Evolutionary conservation across 2,888 invertebrate genomes (phyloP), one percentile per base, ranked within the genome.

Genomic region (Lasioglossum pauxillum): DNA sequence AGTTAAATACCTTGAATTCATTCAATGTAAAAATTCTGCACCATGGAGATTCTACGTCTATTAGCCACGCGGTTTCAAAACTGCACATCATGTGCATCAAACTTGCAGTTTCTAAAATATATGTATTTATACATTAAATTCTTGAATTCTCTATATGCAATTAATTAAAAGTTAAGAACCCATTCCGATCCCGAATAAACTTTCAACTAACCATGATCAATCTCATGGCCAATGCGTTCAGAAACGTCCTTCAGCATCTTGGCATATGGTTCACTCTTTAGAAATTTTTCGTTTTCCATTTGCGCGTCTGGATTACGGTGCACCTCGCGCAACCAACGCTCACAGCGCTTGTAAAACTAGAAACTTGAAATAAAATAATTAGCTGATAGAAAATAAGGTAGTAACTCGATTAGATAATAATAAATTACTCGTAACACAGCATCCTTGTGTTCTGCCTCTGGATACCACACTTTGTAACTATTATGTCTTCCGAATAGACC

Each of bases 41-140:
- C 98, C 98, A 98, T 0, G 98, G 97, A 10, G 98, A 98, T 67
- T 90, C 91, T 49, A 93, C 92, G 85, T 95, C 95, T 89, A 96
- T 96, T 84, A 96, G 96, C 98, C 98, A 98, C n/a, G 98, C 97
- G 7, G 97, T 98, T 95, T 98, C 98, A 95, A 97, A 98, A 0
- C 97, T 97, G 95, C 98, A 98, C 60, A 97, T 96, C 90, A 96
- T 96, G 93, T 97, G 97, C 95, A 98, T 97, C 67, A 97, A 94
- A 84, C 96, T 95, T 77, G 97, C 96, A 88, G 96, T 96, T 80
- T 96, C 97, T 97, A 95, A 84, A 95, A 92, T 12, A 23, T 57
- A 75, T 60, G 60, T 76, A 44, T 75, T 31, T 38, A 31, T 46
- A 4, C 35, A 12, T 8, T 23, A 73, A 73, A 38, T n/a, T n/a